Evolutionary conservation across 1,140 invertebrate genomes (phyloP), one percentile per base, ranked within the genome.

Genomic region (Hypsibius dujardini): DNA sequence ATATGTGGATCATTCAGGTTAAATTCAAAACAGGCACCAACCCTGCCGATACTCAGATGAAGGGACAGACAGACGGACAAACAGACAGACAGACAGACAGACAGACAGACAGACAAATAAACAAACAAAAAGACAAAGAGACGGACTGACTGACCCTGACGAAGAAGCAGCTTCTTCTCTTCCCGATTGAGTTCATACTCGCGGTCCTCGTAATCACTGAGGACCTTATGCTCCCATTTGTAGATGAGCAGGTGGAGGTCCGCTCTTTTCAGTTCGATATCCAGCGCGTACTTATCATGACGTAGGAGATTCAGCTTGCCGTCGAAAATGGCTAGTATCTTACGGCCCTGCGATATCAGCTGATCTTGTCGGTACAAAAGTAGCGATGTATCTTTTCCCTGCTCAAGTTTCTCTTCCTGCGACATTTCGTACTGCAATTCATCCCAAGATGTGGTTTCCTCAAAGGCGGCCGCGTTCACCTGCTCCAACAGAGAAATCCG

Each of bases 261-360:
- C 7, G 62, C 62, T 12, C 62, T 12, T 42, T 67, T 67, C 42
- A 67, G 62, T 45, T 67, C 62, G 62, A 67, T 67, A 67, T 67
- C 62, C 12, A 67, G 12, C 62, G 42, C 42, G 62, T 15, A 67
- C 62, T 67, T 67, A 45, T 67, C 62, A 67, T 67, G 62, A 12
- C 62, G 62, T 15, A 67, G 62, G 0, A 67, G 42, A 3, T 67
- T 67, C 62, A 67, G 42, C 62, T 67, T 67, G 3, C 62, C 62
- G 62, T 67, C 62, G 42, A 67, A 67, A 42, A 28, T 15, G 12
- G 3, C 42, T 45, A 7, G 45, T 12, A 67, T 28, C 42, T 0
- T 67, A 42, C 62, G 0, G 62, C 12, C 42, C 45, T 42, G 42
- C 0, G 28, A 28, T 28, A 67, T 42, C 3, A 67, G 12, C 3